Evolutionary conservation across 2,888 invertebrate species (phyloP).

Genomic region (Augiades crinisus): DNA sequence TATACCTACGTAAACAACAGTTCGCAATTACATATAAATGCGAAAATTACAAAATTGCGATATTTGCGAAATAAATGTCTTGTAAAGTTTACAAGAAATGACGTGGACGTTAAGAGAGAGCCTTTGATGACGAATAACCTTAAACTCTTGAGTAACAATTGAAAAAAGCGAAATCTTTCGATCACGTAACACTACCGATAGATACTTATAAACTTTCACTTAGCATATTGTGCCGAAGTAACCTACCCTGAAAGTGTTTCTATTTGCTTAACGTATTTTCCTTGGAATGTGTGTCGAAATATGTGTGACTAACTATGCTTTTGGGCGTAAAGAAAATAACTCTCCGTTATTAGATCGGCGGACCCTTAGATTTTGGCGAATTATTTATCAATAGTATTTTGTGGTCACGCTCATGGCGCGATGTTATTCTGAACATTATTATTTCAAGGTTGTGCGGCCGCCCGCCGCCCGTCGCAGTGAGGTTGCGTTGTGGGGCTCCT

Average conservation of each 20-base stretch:
- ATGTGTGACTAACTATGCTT: neutral
- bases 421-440: conserved; percentile 81
- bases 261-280: neutral
- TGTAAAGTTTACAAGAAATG: conserved; percentile 28
- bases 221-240: conserved; percentile 44
- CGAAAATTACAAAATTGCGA: too few species aligned
- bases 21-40: too few species aligned
- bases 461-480: conserved; percentile 60
- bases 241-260: conserved; percentile 40
- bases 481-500: conserved; percentile 80
- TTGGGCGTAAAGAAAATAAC: neutral
- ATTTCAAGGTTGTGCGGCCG: conserved; percentile 79
- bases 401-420: conserved; percentile 80
- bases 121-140: conserved; percentile 63
- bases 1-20: too few species aligned
- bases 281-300: neutral
- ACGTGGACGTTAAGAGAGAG: conserved; percentile 37
- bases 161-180: conserved; percentile 75
- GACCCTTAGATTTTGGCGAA: conserved; percentile 53
- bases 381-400: conserved; percentile 68
- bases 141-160: conserved; percentile 71
- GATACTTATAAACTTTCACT: conserved; percentile 65
- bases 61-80: neutral
- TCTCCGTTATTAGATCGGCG: neutral
- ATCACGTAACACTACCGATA: conserved; percentile 61